Conservation (phyloP, 2,888 invertebrate species). For the Cerastis rubricosa region DNA sequence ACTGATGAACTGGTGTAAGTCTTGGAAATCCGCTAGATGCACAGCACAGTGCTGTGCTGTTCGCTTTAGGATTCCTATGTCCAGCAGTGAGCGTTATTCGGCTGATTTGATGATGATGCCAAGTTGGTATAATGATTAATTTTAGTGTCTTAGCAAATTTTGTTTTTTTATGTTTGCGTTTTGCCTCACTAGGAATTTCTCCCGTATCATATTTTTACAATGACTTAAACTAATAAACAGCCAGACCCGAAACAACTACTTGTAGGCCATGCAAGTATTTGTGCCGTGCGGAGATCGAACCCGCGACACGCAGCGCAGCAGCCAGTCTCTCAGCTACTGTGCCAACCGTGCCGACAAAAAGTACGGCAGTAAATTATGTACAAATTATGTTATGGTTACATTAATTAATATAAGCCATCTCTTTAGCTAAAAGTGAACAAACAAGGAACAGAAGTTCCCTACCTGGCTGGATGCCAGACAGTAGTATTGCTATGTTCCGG, state of each 20-base stretch:
- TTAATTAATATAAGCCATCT: slow-evolving; percentile 7
- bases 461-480: slow-evolving; percentile 62
- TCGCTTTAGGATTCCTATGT: background rate
- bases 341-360: too few species aligned
- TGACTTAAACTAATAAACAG: too few species aligned
- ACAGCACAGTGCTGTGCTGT: background rate
- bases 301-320: too few species aligned
- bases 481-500: slow-evolving; percentile 56
- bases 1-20: background rate
- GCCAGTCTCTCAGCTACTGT: too few species aligned
- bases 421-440: slow-evolving; percentile 40
- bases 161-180: too few species aligned
- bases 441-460: slow-evolving; percentile 47
- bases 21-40: background rate
- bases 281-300: too few species aligned
- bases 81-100: background rate
- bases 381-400: background rate
- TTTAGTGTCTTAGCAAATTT: background rate
- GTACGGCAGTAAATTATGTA: background rate
- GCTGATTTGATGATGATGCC: background rate
- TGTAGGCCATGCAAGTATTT: too few species aligned
- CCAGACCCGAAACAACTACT: too few species aligned
- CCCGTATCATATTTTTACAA: too few species aligned
- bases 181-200: too few species aligned
- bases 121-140: background rate